phyloP scores from a whole-genome alignment of 2,113 vertebrate species.

The Reinhardtius hippoglossoides region DNA sequence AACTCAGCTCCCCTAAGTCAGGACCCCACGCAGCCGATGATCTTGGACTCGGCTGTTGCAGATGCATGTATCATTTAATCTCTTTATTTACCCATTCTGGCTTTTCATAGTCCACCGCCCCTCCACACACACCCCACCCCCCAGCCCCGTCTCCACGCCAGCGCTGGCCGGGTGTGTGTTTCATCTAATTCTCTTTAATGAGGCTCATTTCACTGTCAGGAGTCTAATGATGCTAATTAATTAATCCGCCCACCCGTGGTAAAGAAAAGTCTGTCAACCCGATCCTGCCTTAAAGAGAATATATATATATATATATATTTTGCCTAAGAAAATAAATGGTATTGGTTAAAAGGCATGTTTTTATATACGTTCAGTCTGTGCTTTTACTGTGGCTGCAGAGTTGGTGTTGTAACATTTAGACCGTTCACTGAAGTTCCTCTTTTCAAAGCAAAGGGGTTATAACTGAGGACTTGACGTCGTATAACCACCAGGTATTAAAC shows the following conservation, averaged over 20 bases:
- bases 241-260: slow-evolving; percentile 73
- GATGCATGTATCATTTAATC: slow-evolving; percentile 13
- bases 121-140: not conserved
- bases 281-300: slow-evolving; percentile 54
- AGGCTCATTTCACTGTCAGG: slow-evolving; percentile 81
- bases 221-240: slow-evolving; percentile 81
- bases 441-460: not conserved
- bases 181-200: slow-evolving; percentile 78
- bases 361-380: not conserved
- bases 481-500: not conserved
- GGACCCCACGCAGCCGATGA: slow-evolving; percentile 4
- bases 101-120: not conserved
- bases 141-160: not conserved
- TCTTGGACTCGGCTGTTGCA: not conserved
- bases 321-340: slow-evolving; percentile 63
- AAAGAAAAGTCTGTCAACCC: slow-evolving; percentile 62
- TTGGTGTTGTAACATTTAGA: not conserved
- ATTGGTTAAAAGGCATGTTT: slow-evolving; percentile 26
- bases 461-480: not conserved
- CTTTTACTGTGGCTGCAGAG: no score
- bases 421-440: not conserved
- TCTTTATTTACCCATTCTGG: slow-evolving; percentile 1
- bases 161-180: slow-evolving; percentile 64
- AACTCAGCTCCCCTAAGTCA: not conserved
- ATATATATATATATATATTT: slow-evolving; percentile 31